Evolutionary conservation across 2,888 invertebrate genomes (phyloP), one percentile per base, ranked within the genome.

Genomic region (Noctua janthe): DNA sequence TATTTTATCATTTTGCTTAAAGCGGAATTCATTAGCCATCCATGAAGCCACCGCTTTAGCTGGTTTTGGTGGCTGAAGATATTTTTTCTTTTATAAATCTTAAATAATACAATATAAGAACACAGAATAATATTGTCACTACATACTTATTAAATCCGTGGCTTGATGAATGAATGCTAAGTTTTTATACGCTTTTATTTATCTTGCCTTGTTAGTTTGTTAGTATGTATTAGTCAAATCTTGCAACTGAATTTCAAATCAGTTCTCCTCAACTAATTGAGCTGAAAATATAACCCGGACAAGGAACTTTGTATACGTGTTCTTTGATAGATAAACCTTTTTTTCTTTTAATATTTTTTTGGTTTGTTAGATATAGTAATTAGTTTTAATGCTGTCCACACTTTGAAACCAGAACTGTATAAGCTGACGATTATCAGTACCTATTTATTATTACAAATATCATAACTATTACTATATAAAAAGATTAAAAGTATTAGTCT

Each of bases 1-100:
- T 75, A 85, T 64, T 81, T 82, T 81, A 70, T 80, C 49, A 64
- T 70, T 72, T 51, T 54, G 54, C 51, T 51, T 39, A 20, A 74
- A 59, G 49, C 20, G 6, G n/a, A 71, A 80, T 84, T 71, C 35
- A 47, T 84, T 84, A 71, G 51, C 39, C 1, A 43, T 15, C 13
- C n/a, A 29, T 59, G 47, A 78, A 59, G 59, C n/a, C 35, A 29
- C 17, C n/a, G n/a, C 56, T 56, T 49, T 35, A 39, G 39, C 4
- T 59, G 29, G 49, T 39, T 59, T 51, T 51, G 13, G n/a, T n/a
- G n/a, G 43, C 13, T 62, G 11, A 35, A 51, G 29, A n/a, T 7
- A 29, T 10, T 47, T 79, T 47, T 66, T 43, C 10, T 74, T 54
- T 29, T 13, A 23, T 66, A 20, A 20, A 39, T 35, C 10, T 35